Evolutionary conservation across 1,140 invertebrate genomes (phyloP), one percentile per base, ranked within the genome.

Genomic region (Danaus plexippus): DNA sequence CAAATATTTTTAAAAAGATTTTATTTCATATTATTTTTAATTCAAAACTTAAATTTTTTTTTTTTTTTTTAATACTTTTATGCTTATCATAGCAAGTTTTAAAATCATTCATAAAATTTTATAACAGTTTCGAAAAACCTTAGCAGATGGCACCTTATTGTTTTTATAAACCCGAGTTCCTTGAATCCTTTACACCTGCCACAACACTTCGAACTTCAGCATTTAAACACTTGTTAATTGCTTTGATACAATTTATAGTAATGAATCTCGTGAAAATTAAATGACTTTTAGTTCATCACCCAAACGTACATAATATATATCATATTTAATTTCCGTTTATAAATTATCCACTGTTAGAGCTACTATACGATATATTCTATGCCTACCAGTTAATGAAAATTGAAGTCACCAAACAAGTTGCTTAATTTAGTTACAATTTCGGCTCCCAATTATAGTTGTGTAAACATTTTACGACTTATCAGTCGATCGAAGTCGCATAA

Each of bases 141-240:
- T 50, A 56, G 43, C 22, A 55, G 60, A 58, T 41, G 69, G 62
- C 69, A 61, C 66, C 68, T 71, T 75, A 77, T 69, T 75, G 69
- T 71, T 67, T 79, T 77, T 77, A 77, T 77, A 76, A 72, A 74
- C 64, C 43, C 11, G 22, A 43, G 41, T 45, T 42, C 56, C 43
- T 47, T 11, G 22, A 32, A 46, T 66, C 45, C 45, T 51, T 15
- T 64, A 65, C 77, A 80, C 75, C 77, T 80, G 77, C 71, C 54
- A 59, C 43, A 52, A 59, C 53, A 56, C 50, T 71, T 59, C 67
- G 69, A 68, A 63, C 52, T 32, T n/a, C 44, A 52, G 57, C 51
- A 48, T 57, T 48, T 48, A 52, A 51, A 52, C 40, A 52, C 52
- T 59, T 59, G 47, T 54, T 54, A 57, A 64, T 59, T 58, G 47